Conservation (phyloP, 2,888 invertebrate genomes). For the Plemyria rubiginata region DNA sequence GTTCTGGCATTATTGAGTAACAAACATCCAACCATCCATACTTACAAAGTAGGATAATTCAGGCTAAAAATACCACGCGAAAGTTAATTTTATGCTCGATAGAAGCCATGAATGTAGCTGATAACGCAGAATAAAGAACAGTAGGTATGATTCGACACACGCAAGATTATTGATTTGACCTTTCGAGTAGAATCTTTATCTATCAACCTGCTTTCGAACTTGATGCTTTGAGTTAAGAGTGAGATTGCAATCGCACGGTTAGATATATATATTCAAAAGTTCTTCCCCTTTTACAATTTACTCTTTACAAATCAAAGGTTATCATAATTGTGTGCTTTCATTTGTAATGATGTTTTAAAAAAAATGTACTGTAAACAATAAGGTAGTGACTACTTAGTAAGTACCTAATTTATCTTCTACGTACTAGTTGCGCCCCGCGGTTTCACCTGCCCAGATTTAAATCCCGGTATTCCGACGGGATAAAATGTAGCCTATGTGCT, state of each 20-base stretch:
- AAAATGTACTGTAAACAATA: too few relatives aligned
- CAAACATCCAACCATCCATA: too few relatives aligned
- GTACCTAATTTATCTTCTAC: too few relatives aligned
- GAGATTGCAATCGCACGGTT: neutral
- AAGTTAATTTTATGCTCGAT: constrained; percentile 1
- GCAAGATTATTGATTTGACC: constrained; percentile 17
- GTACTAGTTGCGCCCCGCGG: too few relatives aligned
- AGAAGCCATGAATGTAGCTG: constrained; percentile 9
- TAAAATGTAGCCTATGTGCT: too few relatives aligned
- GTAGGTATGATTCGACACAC: neutral
- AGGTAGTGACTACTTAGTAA: too few relatives aligned
- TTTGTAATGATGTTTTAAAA: too few relatives aligned
- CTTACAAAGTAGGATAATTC: too few relatives aligned
- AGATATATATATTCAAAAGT: constrained; percentile 9
- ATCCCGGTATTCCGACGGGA: too few relatives aligned
- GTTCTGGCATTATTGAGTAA: too few relatives aligned
- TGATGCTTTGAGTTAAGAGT: neutral
- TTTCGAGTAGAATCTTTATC: neutral
- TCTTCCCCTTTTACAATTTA: constrained; percentile 20
- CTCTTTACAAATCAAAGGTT: constrained; percentile 17
- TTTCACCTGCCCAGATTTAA: too few relatives aligned
- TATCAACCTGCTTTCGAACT: constrained; percentile 1
- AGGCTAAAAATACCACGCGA: neutral
- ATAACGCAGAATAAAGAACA: constrained; percentile 11
- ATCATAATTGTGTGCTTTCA: too few relatives aligned